Evolutionary conservation across 2,797 vertebrate genomes (phyloP).

Genomic region (Enteromius radiatus): DNA sequence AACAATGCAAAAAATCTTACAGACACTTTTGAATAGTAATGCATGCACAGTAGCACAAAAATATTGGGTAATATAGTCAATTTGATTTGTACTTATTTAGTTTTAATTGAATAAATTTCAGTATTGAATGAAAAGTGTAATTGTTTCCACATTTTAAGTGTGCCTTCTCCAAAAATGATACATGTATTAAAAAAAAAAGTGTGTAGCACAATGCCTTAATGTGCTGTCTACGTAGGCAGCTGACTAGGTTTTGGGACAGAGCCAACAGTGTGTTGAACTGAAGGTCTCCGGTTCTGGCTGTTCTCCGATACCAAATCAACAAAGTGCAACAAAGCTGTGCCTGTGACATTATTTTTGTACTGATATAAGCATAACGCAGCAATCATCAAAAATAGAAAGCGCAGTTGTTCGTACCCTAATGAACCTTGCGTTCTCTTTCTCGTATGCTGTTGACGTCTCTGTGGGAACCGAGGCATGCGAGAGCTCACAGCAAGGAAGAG

Average conservation of each 20-base stretch:
- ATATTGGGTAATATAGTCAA: background rate
- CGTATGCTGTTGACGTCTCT: conserved; percentile 69
- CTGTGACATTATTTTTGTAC: conserved; percentile 34
- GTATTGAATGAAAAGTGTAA: background rate
- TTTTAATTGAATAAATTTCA: background rate
- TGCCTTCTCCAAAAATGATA: background rate
- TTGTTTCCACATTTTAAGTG: background rate
- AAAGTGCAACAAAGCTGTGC: conserved; percentile 34
- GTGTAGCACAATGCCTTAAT: conserved; percentile 16
- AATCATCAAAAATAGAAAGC: conserved; percentile 6
- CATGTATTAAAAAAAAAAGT: background rate
- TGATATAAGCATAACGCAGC: background rate
- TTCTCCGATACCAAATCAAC: conserved; percentile 4
- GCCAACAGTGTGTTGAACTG: conserved; percentile 24
- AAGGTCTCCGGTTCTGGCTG: conserved; percentile 20
- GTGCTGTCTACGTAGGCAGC: background rate
- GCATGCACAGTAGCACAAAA: background rate
- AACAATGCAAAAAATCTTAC: background rate
- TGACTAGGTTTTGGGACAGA: conserved; percentile 12
- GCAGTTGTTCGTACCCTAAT: conserved; percentile 54
- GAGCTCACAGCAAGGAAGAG: conserved; percentile 51
- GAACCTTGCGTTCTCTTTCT: conserved; percentile 63
- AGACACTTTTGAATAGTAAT: background rate
- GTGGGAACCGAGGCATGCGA: conserved; percentile 63
- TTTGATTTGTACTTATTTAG: background rate